These are phyloP conservation scores for Crotophaga sulcirostris DNA, from an alignment of 2,113 vertebrate genomes.

Conservation along the genomic window DNA sequence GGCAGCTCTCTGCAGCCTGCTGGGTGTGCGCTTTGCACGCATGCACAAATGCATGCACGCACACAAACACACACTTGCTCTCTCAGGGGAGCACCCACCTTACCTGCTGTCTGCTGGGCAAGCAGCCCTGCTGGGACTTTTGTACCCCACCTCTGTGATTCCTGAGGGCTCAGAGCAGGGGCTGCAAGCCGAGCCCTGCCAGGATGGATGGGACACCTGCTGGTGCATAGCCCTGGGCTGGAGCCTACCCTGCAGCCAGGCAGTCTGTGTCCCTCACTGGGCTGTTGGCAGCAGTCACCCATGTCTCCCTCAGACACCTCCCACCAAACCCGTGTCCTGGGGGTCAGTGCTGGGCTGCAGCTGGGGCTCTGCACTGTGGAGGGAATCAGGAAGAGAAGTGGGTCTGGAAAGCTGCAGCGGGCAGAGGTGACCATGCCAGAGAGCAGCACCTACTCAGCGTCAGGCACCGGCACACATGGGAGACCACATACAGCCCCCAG, in stretches of 20 bases:
- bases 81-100: neutral
- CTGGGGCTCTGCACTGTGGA: neutral
- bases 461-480: neutral
- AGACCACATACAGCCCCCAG: neutral
- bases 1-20: neutral
- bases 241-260: neutral
- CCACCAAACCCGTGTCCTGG: fast-evolving
- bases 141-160: too few species aligned
- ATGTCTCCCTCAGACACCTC: neutral
- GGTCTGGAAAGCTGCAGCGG: fast-evolving
- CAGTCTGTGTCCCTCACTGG: neutral
- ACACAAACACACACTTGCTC: fast-evolving
- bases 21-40: neutral
- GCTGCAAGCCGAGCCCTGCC: neutral
- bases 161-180: too few species aligned
- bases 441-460: neutral
- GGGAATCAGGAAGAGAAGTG: neutral
- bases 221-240: neutral
- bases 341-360: neutral
- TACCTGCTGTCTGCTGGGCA: neutral
- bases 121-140: neutral
- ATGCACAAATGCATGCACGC: neutral
- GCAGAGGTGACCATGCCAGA: neutral
- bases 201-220: fast-evolving
- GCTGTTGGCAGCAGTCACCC: neutral